Evolutionary conservation across 2,113 vertebrate genomes (phyloP).

Genomic region (Pelmatolapia mariae): DNA sequence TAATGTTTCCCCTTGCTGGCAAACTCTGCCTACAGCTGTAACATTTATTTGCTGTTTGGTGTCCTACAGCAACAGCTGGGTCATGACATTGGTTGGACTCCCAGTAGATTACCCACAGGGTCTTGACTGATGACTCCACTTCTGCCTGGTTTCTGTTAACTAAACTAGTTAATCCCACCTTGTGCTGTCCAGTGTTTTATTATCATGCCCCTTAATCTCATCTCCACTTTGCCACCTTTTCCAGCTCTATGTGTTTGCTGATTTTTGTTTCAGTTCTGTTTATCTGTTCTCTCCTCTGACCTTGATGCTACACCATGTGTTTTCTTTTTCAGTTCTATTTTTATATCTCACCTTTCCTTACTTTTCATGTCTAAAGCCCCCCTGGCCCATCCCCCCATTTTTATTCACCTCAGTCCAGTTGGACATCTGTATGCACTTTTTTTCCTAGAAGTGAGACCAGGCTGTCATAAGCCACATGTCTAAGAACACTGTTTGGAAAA

Average conservation of each 20-base stretch:
- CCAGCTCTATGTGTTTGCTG: neutral
- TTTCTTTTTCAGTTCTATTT: neutral
- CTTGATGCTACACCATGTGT: neutral
- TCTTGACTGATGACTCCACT: conserved; percentile 28
- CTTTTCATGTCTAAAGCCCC: neutral
- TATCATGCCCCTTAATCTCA: neutral
- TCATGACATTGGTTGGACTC: conserved; percentile 12
- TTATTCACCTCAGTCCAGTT: neutral
- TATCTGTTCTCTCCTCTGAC: neutral
- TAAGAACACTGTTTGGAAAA: neutral
- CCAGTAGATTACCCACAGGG: neutral
- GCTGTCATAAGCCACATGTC: conserved; percentile 21
- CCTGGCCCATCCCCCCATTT: neutral
- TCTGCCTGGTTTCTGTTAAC: neutral
- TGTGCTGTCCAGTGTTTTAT: neutral
- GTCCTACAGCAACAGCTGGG: neutral
- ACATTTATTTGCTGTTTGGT: neutral
- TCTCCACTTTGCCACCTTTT: neutral
- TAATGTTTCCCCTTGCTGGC: neutral
- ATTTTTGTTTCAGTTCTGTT: neutral
- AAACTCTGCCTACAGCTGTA: neutral
- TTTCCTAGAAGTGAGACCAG: neutral
- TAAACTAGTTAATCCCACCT: neutral
- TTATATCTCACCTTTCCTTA: neutral
- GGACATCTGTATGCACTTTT: conserved; percentile 10